Base-by-base conservation (phyloP, 2,888 invertebrate species). In the Agrotis exclamationis region DNA sequence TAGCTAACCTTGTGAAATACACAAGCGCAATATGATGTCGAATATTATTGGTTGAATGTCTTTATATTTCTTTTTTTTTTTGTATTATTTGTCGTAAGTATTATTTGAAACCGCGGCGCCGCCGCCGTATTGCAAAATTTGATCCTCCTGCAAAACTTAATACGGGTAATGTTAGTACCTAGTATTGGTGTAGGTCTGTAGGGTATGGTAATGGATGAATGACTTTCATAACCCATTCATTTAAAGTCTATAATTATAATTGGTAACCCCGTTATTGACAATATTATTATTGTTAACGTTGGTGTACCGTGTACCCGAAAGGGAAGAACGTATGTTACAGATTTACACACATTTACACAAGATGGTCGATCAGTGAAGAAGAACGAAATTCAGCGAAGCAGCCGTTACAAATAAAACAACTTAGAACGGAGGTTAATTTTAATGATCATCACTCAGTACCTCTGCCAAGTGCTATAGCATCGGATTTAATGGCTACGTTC, bases 291-390 rank as follows among this genome's bases (percentile, higher is more conserved):
- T n/a, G 33, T 7, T 33, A 33, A 16, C n/a, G 28, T 66, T 20
- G 28, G n/a, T n/a, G n/a, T n/a, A n/a, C n/a, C n/a, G 13, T 47
- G n/a, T 13, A n/a, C 3, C 16, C 22, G 0, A 39, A 14, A 20
- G 24, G 24, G 28, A 28, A 64, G 22, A 66, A 18, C 16, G 24
- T 53, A 65, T 44, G 39, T 88, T 86, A 22, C 74, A 95, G 95
- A 58, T 88, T 95, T 79, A 82, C 89, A 7, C 88, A 94, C 24
- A 62, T 95, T 50, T 95, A 93, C 68, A 92, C 90, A 18, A 88
- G 88, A 79, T 95, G 94, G 94, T 84, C 69, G 45, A 73, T 94
- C 22, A 87, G 86, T 0, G 85, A 89, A 1, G 89, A 91, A 69
- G 86, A 80, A 28, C 91, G 91, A 63, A 72, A 83, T 47, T 93